Evolutionary conservation across 2,113 vertebrate species (phyloP).

Genomic region (Nesospiza acunhae): DNA sequence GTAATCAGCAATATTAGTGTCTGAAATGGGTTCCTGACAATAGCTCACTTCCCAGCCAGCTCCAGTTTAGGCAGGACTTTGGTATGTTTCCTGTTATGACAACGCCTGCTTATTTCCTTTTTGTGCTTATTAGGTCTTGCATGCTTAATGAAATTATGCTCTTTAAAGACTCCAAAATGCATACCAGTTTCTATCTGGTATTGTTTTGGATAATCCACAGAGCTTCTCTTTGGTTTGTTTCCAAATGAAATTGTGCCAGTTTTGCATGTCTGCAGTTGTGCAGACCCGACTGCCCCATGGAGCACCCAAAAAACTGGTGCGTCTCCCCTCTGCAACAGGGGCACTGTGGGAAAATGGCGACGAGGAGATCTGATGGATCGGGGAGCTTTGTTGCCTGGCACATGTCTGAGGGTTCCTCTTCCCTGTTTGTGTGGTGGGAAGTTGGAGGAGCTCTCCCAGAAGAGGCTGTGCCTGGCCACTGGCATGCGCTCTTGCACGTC

Average conservation of each 20-base stretch:
- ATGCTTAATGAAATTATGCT: slow-evolving; percentile 15
- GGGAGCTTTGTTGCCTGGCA: not conserved
- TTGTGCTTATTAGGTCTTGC: slow-evolving; percentile 28
- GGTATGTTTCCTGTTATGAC: slow-evolving; percentile 47
- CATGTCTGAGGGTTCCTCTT: rapidly evolving
- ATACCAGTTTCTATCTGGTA: not conserved
- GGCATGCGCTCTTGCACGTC: not conserved
- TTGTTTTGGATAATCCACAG: not conserved
- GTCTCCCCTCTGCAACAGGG: rapidly evolving
- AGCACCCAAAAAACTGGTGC: not conserved
- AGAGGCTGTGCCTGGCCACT: not conserved
- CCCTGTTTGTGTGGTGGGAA: not conserved
- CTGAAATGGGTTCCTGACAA: slow-evolving; percentile 20
- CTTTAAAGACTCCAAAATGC: not conserved
- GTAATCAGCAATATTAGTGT: not conserved
- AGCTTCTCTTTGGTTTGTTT: not conserved
- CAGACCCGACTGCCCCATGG: not conserved
- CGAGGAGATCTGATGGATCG: not conserved
- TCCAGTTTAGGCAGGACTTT: not conserved
- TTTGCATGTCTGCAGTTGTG: not conserved
- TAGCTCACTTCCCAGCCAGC: slow-evolving; percentile 56
- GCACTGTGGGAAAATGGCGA: not conserved
- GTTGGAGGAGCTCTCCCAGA: not conserved
- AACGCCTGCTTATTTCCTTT: slow-evolving; percentile 43
- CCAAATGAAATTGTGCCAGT: not conserved